These are phyloP conservation scores for Watsonalla binaria DNA, from an alignment of 2,888 invertebrate genomes.

Conservation along the genomic window DNA sequence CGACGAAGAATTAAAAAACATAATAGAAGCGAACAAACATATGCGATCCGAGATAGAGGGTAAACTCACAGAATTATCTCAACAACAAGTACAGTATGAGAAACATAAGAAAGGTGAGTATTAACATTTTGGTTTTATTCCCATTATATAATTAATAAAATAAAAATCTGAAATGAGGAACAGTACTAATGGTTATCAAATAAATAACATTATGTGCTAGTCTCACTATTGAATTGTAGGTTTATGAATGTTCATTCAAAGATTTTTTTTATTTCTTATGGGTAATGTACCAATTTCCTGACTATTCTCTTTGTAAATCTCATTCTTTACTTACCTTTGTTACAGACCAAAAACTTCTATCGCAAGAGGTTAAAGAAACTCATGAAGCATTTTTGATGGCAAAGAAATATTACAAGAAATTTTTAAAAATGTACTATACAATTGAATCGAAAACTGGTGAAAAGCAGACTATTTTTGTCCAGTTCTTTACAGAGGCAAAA, in stretches of 20 bases:
- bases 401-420: conserved; percentile 66
- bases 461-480: conserved; percentile 52
- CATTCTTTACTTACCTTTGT: conserved; percentile 12
- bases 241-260: too few species aligned
- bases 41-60: conserved; percentile 46
- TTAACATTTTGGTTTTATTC: neutral
- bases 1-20: conserved; percentile 46
- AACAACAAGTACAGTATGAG: conserved; percentile 49
- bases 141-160: too few species aligned
- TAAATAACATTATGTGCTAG: too few species aligned
- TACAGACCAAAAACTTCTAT: conserved; percentile 60
- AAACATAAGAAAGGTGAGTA: conserved; percentile 52
- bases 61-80: conserved; percentile 42
- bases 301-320: conserved; percentile 1
- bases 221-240: too few species aligned
- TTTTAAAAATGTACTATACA: conserved; percentile 60
- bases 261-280: too few species aligned
- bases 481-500: conserved; percentile 66
- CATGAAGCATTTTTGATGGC: conserved; percentile 72
- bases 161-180: too few species aligned
- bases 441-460: conserved; percentile 47
- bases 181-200: too few species aligned
- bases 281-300: neutral
- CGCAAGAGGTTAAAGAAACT: conserved; percentile 65
- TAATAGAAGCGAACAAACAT: conserved; percentile 50